phyloP scores from a whole-genome alignment of 2,888 invertebrate species.

The Hydriomena furcata region DNA sequence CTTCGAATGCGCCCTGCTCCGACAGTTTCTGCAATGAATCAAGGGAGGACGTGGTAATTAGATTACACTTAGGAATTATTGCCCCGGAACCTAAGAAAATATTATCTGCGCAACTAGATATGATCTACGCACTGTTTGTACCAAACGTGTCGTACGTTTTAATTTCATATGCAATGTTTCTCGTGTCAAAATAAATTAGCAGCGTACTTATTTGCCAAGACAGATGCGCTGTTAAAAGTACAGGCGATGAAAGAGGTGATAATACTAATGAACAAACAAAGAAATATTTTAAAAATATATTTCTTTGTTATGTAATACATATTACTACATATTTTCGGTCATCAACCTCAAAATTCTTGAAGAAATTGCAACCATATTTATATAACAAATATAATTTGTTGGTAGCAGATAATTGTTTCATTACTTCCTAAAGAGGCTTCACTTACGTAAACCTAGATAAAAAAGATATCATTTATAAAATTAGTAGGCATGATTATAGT shows the following conservation, averaged over 20 bases:
- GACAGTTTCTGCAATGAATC: constrained; percentile 42
- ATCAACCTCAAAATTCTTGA: too few species aligned
- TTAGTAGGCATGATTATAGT: too few species aligned
- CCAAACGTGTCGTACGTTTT: constrained; percentile 18
- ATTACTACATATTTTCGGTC: too few species aligned
- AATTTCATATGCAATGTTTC: constrained; percentile 26
- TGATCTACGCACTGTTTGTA: constrained; percentile 10
- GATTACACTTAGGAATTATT: constrained; percentile 30
- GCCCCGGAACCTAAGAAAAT: constrained; percentile 27
- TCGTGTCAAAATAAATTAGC: constrained; percentile 58
- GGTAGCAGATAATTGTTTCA: too few species aligned
- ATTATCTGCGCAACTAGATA: constrained; percentile 21
- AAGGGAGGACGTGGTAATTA: constrained; percentile 27
- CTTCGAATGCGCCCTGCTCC: constrained; percentile 39
- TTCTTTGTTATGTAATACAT: too few species aligned
- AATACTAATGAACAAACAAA: too few species aligned
- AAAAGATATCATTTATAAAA: too few species aligned
- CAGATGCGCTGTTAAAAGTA: constrained; percentile 53
- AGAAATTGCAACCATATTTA: too few species aligned
- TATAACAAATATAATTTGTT: too few species aligned
- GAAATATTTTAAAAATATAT: too few species aligned
- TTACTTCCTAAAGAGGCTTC: too few species aligned
- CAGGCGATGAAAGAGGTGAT: constrained; percentile 18
- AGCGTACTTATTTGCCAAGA: constrained; percentile 66
- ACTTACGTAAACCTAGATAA: too few species aligned